Evolutionary conservation across 2,113 vertebrate species (phyloP).

Genomic region (Crocuta crocuta): DNA sequence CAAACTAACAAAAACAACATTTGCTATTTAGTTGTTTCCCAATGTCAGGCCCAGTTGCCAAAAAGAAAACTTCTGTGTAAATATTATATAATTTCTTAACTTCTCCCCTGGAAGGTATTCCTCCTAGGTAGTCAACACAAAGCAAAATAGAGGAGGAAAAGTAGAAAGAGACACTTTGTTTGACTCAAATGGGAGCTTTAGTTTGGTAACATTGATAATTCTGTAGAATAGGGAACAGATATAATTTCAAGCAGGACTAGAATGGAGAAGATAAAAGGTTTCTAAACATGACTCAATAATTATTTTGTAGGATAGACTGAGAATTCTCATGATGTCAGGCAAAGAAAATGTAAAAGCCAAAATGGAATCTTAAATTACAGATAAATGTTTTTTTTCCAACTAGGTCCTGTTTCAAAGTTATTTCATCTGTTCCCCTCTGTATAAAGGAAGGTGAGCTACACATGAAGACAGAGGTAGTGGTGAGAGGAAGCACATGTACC

Average conservation of each 20-base stretch:
- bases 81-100: not conserved
- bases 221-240: not conserved
- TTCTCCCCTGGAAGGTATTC: not conserved
- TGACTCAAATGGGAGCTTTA: not conserved
- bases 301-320: not conserved
- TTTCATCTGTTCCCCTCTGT: not conserved
- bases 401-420: not conserved
- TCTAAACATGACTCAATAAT: not conserved
- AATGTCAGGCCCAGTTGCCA: not conserved
- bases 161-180: not conserved
- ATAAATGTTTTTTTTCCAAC: not conserved
- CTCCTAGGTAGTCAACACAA: not conserved
- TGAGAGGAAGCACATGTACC: not conserved
- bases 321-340: not conserved
- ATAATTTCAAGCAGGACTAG: not conserved
- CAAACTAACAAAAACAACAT: not conserved
- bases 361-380: not conserved
- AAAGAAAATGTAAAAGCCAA: conserved; percentile 11
- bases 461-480: not conserved
- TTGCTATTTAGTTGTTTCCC: not conserved
- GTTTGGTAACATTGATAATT: no score
- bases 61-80: not conserved
- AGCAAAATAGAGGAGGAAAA: not conserved
- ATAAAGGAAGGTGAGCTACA: not conserved
- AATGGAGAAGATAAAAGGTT: not conserved